Percentiles rank a stretch among this genome's conserved stretches.
phyloP scores from a whole-genome alignment of 2,113 vertebrate genomes.

The Alosa alosa region DNA sequence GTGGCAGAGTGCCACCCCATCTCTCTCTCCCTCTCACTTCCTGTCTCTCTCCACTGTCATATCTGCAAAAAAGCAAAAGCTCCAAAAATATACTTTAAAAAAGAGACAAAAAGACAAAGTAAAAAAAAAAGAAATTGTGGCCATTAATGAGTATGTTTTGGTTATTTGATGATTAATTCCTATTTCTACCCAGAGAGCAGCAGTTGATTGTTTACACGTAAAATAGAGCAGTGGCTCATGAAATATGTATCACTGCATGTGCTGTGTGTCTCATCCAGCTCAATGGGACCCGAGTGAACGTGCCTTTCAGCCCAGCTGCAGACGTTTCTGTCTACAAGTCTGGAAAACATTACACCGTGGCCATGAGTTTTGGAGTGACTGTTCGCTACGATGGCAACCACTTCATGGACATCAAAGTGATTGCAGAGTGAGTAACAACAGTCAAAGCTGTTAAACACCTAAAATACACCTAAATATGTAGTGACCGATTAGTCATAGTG shows the following conservation, averaged over 20 bases:
- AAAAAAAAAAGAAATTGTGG: too few relatives aligned
- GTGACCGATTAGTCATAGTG: not conserved
- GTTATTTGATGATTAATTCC: too few relatives aligned
- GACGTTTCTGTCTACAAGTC: conserved; percentile 47
- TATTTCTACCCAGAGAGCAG: not conserved
- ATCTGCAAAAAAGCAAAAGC: too few relatives aligned
- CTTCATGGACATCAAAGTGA: conserved; percentile 36
- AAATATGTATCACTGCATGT: not conserved
- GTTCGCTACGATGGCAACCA: conserved; percentile 41
- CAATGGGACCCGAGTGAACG: conserved; percentile 47
- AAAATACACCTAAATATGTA: not conserved
- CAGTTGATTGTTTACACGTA: not conserved
- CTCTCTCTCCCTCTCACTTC: too few relatives aligned
- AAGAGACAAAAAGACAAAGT: too few relatives aligned
- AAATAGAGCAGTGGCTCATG: not conserved
- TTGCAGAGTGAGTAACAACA: conserved; percentile 33
- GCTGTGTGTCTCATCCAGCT: conserved; percentile 38
- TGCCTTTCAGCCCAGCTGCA: conserved; percentile 39
- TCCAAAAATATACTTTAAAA: too few relatives aligned
- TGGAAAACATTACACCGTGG: conserved; percentile 49
- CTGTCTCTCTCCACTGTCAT: too few relatives aligned
- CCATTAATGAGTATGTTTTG: too few relatives aligned
- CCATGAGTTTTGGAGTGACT: conserved; percentile 42
- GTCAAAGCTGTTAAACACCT: not conserved
- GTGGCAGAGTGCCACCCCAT: too few relatives aligned